Evolutionary conservation across 2,888 invertebrate genomes (phyloP).

Genomic region (Drosophila picticornis): DNA sequence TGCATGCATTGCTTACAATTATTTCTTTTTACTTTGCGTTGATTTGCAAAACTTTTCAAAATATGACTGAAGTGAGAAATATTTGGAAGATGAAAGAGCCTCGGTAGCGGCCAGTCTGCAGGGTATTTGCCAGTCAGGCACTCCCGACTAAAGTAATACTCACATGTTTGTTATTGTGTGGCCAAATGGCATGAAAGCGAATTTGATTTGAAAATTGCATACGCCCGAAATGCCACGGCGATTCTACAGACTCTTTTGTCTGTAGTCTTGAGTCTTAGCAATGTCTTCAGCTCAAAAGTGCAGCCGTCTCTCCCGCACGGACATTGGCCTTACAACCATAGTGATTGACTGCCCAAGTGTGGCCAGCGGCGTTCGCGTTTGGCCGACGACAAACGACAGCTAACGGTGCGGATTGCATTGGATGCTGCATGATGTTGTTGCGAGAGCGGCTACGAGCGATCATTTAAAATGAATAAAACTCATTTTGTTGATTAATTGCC

Average conservation of each 20-base stretch:
- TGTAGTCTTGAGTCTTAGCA: slow-evolving; percentile 2
- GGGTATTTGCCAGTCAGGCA: slow-evolving; percentile 13
- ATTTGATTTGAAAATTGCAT: slow-evolving; percentile 70
- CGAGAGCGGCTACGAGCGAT: slow-evolving; percentile 25
- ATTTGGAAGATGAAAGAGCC: not conserved
- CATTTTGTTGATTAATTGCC: slow-evolving; percentile 76
- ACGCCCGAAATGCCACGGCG: slow-evolving; percentile 30
- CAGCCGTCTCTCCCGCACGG: slow-evolving; percentile 8
- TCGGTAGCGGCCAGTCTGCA: not conserved
- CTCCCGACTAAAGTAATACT: not conserved
- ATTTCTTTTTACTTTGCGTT: not conserved
- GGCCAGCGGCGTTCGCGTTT: slow-evolving; percentile 43
- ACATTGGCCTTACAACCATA: slow-evolving; percentile 25
- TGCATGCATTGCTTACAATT: no score
- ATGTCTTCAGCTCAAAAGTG: not conserved
- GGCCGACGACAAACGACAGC: slow-evolving; percentile 58
- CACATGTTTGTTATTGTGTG: slow-evolving; percentile 18
- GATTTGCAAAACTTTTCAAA: not conserved
- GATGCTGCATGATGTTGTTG: slow-evolving; percentile 9
- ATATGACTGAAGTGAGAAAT: not conserved
- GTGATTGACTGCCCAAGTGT: slow-evolving; percentile 63
- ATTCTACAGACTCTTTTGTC: slow-evolving; percentile 16
- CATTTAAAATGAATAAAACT: slow-evolving; percentile 80
- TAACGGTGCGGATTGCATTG: slow-evolving; percentile 56
- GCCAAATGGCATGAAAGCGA: slow-evolving; percentile 78